Percentiles rank a stretch among this genome's conserved stretches.
These are phyloP conservation scores for Palythoa heliodiscus DNA, from an alignment of 92 coral and sea anemone species.

Conservation along the genomic window DNA sequence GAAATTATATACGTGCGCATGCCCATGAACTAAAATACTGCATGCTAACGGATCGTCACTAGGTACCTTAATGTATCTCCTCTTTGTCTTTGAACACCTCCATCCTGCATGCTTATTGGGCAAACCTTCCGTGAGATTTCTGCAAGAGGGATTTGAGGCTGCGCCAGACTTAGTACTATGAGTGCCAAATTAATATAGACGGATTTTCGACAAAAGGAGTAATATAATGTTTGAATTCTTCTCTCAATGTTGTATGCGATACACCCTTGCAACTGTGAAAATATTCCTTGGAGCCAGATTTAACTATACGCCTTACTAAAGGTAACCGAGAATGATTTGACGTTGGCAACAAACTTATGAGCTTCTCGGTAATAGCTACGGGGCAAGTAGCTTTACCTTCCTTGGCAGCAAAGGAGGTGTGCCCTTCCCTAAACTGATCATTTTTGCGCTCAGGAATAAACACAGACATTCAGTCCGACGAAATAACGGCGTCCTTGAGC, in stretches of 20 bases:
- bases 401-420: neutral
- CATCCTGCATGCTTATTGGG: slow-evolving; percentile 68
- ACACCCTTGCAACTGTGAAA: slow-evolving; percentile 35
- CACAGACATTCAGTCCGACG: neutral
- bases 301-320: no score
- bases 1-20: neutral
- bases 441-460: slow-evolving; percentile 23
- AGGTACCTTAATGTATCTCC: slow-evolving; percentile 60
- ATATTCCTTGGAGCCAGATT: neutral
- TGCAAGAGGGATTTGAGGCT: no score
- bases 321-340: no score
- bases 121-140: neutral
- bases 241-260: neutral
- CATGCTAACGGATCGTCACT: slow-evolving; percentile 19
- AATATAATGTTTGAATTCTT: slow-evolving; percentile 38
- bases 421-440: no score
- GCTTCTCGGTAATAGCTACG: slow-evolving; percentile 40
- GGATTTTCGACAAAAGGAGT: no score
- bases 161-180: slow-evolving; percentile 25
- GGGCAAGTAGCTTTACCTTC: slow-evolving; percentile 49
- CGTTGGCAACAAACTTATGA: neutral
- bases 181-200: slow-evolving; percentile 30
- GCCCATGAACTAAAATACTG: neutral
- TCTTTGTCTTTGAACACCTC: slow-evolving; percentile 48
- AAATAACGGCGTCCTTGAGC: neutral